Percentiles rank a stretch among this genome's conserved stretches.
These are phyloP conservation scores for Coranthus polyacanthus DNA, from an alignment of 2,797 vertebrate genomes.

Conservation along the genomic window DNA sequence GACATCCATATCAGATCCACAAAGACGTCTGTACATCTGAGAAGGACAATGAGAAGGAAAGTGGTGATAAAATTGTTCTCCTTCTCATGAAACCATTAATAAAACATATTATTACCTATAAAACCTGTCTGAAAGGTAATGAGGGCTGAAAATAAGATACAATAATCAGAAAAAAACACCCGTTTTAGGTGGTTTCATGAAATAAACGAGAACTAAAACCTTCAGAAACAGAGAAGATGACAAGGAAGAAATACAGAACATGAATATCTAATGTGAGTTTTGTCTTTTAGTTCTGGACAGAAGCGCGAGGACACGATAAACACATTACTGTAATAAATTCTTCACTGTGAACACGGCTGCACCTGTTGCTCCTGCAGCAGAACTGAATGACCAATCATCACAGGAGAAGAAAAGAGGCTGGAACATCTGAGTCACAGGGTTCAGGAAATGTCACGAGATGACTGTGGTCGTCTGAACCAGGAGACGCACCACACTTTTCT, in stretches of 20 bases:
- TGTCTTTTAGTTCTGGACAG: neutral
- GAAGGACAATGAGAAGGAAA: no score
- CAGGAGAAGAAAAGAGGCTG: no score
- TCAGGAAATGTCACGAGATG: no score
- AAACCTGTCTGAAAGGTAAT: neutral
- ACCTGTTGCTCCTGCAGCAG: neutral
- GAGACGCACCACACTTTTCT: no score
- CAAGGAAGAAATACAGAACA: neutral
- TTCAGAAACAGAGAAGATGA: neutral
- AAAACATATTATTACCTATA: neutral
- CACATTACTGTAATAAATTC: slow-evolving; percentile 28
- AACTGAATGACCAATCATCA: neutral
- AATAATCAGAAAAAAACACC: no score
- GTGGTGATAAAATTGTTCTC: no score
- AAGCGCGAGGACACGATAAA: slow-evolving; percentile 17
- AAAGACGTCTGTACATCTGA: no score
- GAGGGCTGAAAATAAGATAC: no score
- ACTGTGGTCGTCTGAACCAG: no score
- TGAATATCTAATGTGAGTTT: slow-evolving; percentile 17
- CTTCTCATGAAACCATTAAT: neutral
- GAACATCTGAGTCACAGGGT: no score
- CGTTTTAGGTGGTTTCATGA: no score
- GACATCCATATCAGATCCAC: neutral
- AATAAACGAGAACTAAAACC: neutral
- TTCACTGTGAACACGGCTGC: slow-evolving; percentile 7